Conservation (phyloP, 2,888 invertebrate species). For the Oligia fasciuncula region DNA sequence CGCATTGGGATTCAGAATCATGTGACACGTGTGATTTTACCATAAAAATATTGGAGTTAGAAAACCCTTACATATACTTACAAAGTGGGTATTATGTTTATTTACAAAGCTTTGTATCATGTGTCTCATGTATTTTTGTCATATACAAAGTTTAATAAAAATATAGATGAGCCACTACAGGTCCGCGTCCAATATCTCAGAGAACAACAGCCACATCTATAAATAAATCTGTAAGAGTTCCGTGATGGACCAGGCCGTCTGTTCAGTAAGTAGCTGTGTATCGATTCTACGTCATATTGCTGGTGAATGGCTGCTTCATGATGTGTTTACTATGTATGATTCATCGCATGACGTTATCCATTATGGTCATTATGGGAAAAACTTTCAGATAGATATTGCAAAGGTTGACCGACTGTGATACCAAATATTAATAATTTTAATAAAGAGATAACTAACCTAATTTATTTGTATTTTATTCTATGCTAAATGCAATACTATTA, state of each 20-base stretch:
- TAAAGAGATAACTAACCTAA: neutral
- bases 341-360: slow-evolving; percentile 44
- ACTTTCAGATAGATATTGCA: slow-evolving; percentile 4
- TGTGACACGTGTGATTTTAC: neutral
- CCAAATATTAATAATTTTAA: neutral
- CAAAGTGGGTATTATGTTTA: slow-evolving; percentile 1
- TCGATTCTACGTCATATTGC: slow-evolving; percentile 22
- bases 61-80: neutral
- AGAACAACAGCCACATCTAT: slow-evolving; percentile 5
- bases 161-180: neutral
- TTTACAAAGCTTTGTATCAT: neutral
- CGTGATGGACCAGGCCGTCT: slow-evolving; percentile 4
- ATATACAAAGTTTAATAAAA: slow-evolving; percentile 2
- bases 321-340: slow-evolving; percentile 52
- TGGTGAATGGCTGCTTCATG: slow-evolving; percentile 41
- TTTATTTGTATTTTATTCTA: neutral
- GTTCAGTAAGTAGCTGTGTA: slow-evolving; percentile 17
- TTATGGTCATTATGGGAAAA: slow-evolving; percentile 1
- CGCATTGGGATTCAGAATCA: no score
- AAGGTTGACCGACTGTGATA: neutral
- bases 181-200: neutral
- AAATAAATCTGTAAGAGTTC: slow-evolving; percentile 4
- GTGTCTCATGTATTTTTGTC: neutral
- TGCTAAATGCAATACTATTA: neutral
- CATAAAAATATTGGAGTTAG: neutral